Conservation (phyloP, 1,140 invertebrate genomes). For the Heliconius eleuchia region DNA sequence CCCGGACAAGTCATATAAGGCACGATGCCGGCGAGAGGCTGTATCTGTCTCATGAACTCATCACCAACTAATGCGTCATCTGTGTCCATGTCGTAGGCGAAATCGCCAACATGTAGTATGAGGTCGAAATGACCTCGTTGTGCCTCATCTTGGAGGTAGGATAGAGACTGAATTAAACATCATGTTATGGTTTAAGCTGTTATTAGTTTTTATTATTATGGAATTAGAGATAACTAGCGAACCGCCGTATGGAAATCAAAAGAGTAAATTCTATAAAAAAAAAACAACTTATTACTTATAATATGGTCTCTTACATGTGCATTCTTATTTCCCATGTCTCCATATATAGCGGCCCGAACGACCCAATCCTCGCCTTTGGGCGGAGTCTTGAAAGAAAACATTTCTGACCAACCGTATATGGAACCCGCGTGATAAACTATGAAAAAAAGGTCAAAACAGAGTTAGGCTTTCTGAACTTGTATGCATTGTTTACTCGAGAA, state of each 20-base stretch:
- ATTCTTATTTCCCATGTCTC: constrained; percentile 96
- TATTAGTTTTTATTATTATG: too few relatives aligned
- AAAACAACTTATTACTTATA: background rate
- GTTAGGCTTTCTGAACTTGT: too few relatives aligned
- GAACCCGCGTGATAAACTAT: constrained; percentile 93
- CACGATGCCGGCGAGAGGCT: constrained; percentile 91
- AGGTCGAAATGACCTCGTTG: constrained; percentile 91
- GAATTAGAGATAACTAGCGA: background rate
- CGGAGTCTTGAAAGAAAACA: constrained; percentile 88
- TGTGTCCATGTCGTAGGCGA: constrained; percentile 97
- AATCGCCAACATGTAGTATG: constrained; percentile 96
- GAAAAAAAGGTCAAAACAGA: background rate
- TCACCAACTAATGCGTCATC: constrained; percentile 91
- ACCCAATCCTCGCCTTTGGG: constrained; percentile 86
- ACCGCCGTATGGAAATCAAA: too few relatives aligned
- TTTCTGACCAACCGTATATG: constrained; percentile 88
- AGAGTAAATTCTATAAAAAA: background rate
- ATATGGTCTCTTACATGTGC: constrained; percentile 79
- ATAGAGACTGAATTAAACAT: constrained; percentile 83
- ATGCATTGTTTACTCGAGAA: too few relatives aligned
- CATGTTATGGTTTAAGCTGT: too few relatives aligned
- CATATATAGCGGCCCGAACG: constrained; percentile 92
- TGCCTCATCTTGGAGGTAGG: constrained; percentile 90
- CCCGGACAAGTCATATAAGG: constrained; percentile 96
- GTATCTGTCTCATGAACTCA: constrained; percentile 95